phyloP scores from a whole-genome alignment of 2,888 invertebrate species.

The Drepanosiphum platanoidis region DNA sequence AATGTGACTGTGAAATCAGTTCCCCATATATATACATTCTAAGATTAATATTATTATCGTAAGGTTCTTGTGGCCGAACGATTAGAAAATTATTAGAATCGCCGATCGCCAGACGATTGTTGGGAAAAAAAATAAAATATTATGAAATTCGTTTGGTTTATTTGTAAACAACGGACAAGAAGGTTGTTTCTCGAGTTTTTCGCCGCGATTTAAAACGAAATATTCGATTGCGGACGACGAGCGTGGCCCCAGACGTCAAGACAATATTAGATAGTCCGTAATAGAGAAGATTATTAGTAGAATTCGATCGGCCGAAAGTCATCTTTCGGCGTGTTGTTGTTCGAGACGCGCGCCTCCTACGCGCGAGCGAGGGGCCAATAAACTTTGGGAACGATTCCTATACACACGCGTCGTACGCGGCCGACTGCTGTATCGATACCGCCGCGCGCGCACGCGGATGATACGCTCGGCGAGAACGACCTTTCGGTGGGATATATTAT shows the following conservation, averaged over 20 bases:
- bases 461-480: not conserved
- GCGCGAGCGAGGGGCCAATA: constrained; percentile 25
- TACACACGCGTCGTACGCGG: not conserved
- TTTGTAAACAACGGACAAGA: not conserved
- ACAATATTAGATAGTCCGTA: no score
- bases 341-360: no score
- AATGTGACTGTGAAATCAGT: not conserved
- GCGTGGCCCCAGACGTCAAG: no score
- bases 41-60: not conserved
- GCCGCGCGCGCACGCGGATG: not conserved
- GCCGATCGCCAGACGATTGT: no score
- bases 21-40: not conserved
- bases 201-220: not conserved
- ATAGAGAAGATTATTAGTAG: no score
- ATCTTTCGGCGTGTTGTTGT: not conserved
- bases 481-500: no score
- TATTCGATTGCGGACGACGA: no score
- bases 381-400: constrained; percentile 16
- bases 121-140: no score
- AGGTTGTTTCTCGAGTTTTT: not conserved
- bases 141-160: no score
- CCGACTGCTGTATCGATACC: not conserved
- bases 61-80: not conserved
- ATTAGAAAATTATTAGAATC: not conserved
- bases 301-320: no score